Base-by-base conservation (phyloP, 2,888 invertebrate genomes). In the Epinotia ramella region DNA sequence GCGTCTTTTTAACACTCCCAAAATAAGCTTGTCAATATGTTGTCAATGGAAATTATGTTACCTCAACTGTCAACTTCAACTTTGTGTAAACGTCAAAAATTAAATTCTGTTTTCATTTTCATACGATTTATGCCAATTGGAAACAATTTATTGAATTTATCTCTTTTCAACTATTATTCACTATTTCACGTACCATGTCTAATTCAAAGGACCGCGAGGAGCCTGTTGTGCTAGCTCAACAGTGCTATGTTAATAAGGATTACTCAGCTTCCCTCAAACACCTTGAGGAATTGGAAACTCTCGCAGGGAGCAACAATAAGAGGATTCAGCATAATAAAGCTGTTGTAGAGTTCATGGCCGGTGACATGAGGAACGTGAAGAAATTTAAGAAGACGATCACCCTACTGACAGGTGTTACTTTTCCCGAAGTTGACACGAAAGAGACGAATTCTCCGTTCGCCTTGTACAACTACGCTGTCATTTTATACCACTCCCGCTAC, bases 251-350 rank as follows among this genome's bases (percentile, higher is more conserved):
- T 78, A 95, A 95, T 82, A 96, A 96, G 79, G 96, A 96, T 78
- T 97, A 96, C 84, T 83, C 91, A 18, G 88, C 93, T 12, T 96
- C 97, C 72, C 86, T 96, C 13, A 95, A 95, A 80, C 91, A 95
- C 80, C 92, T 98, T 80, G 95, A 94, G 78, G 96, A 97, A 86
- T 87, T 98, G 78, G 96, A 96, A 84, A 88, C 88, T 40, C 84
- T 95, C 5, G 86, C 89, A 75, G 93, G 96, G 68, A 95, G 95
- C 0, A 95, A 95, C 77, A 97, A 97, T 89, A 95, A 96, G 78
- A 96, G 97, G 86, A 96, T 98, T 2, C 94, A 96, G 63, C 98
- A 98, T 84, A 99, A 99, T 86, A 97, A 97, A 90, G 96, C 97
- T 40, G 96, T 99, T 0, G 96, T 96, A 0, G 97, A 98, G 84